A percentile compares a stretch with the other conserved stretches of the same genome.
phyloP scores from a whole-genome alignment of 2,113 vertebrate genomes.

The Balaeniceps rex region DNA sequence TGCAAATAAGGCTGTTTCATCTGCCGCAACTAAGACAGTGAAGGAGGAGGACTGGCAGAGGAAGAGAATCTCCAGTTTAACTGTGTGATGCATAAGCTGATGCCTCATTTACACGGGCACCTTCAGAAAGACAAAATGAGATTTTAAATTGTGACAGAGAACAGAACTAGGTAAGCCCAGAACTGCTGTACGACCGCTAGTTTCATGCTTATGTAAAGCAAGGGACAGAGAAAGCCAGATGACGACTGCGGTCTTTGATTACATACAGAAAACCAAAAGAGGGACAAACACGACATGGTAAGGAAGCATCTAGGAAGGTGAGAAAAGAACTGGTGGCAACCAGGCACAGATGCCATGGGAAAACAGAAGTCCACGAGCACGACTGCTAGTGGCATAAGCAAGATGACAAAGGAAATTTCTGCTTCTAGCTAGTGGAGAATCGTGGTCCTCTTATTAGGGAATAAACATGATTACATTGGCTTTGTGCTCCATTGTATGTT shows the following conservation, averaged over 20 bases:
- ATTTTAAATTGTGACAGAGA: not conserved
- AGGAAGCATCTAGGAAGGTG: not conserved
- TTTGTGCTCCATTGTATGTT: rapidly evolving
- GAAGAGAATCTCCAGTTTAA: not conserved
- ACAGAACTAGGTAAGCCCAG: not conserved
- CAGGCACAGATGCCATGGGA: not conserved
- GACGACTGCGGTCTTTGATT: rapidly evolving
- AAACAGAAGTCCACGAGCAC: not conserved
- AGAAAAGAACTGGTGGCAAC: not conserved
- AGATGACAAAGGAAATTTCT: not conserved
- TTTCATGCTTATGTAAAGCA: not conserved
- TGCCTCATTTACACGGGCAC: not conserved
- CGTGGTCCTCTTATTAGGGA: not conserved
- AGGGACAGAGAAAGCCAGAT: not conserved
- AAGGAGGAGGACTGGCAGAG: not conserved
- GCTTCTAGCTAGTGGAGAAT: not conserved
- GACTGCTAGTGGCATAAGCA: not conserved
- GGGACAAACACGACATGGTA: not conserved
- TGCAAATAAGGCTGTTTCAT: not conserved
- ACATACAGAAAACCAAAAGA: not conserved
- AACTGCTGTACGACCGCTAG: not conserved
- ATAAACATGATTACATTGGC: not conserved
- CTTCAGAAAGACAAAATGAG: not conserved
- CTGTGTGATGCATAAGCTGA: not conserved
- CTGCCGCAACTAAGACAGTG: not conserved